Conservation (phyloP, 2,113 vertebrate genomes). For the Onychorhynchus coronatus region DNA sequence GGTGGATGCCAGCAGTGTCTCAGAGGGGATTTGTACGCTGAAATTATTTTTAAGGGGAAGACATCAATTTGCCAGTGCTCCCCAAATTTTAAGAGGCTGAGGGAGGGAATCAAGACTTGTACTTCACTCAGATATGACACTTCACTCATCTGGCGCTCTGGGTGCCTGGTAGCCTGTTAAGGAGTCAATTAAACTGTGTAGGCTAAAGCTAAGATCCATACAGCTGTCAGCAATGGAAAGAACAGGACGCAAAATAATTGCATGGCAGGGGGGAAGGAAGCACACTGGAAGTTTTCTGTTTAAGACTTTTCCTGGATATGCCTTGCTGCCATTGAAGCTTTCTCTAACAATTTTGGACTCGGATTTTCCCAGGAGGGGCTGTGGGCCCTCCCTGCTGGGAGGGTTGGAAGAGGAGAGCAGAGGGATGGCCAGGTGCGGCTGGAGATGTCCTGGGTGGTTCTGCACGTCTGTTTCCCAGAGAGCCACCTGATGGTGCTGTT, state of each 20-base stretch:
- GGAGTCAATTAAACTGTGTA: neutral
- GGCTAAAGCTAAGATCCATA: neutral
- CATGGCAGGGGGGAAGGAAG: neutral
- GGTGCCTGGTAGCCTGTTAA: neutral
- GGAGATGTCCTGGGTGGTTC: neutral
- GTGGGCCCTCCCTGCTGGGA: neutral
- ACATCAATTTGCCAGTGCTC: neutral
- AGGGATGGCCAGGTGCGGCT: neutral
- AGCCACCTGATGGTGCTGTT: conserved; percentile 71
- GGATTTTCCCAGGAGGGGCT: neutral
- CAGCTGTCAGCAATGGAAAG: neutral
- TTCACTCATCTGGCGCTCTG: accelerated
- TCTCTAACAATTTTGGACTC: neutral
- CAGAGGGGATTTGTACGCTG: accelerated
- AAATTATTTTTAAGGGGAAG: neutral
- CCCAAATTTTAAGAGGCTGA: neutral
- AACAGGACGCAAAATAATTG: too few species aligned
- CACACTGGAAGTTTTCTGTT: neutral
- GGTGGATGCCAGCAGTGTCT: neutral
- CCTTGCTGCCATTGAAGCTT: neutral
- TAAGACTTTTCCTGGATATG: neutral
- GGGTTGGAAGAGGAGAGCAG: neutral
- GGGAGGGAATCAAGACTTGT: neutral
- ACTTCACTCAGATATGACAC: neutral
- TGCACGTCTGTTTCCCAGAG: neutral